Percentiles rank a stretch among this genome's conserved stretches.
These are phyloP conservation scores for Strigops habroptila DNA, from an alignment of 2,113 vertebrate species.

Conservation along the genomic window DNA sequence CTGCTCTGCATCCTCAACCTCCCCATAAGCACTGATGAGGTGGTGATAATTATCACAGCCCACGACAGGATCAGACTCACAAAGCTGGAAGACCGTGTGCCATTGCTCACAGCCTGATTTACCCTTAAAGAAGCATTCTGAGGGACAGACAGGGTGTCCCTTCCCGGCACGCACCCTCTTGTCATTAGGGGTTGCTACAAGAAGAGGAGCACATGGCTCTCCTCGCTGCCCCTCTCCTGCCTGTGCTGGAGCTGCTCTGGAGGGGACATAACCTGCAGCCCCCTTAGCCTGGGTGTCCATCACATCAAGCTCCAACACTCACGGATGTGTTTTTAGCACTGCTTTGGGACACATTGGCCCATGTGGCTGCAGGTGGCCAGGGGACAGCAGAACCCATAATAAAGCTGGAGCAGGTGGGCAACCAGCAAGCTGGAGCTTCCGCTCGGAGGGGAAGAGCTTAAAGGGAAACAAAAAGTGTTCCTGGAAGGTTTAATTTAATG, in stretches of 20 bases:
- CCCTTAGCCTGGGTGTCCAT: not conserved
- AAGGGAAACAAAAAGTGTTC: not conserved
- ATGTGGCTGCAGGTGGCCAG: not conserved
- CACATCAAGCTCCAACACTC: accelerated
- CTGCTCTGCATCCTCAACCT: not conserved
- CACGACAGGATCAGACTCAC: not conserved
- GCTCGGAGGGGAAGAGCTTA: not conserved
- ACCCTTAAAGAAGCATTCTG: not conserved
- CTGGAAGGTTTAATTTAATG: not conserved
- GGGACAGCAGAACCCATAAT: not conserved
- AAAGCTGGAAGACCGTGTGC: not conserved
- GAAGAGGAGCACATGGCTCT: accelerated
- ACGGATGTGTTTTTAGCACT: not conserved
- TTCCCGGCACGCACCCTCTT: not conserved
- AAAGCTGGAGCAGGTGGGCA: not conserved
- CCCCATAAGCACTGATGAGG: not conserved
- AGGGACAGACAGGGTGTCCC: not conserved
- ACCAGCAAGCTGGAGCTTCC: not conserved
- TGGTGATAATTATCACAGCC: not conserved
- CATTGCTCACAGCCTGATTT: not conserved
- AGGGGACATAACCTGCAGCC: not conserved
- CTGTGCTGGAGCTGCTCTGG: not conserved
- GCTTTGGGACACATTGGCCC: not conserved
- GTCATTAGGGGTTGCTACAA: not conserved
- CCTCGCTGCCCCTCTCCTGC: not conserved